Evolutionary conservation across 1,140 invertebrate species (phyloP).

Genomic region (Chymomyza costata): DNA sequence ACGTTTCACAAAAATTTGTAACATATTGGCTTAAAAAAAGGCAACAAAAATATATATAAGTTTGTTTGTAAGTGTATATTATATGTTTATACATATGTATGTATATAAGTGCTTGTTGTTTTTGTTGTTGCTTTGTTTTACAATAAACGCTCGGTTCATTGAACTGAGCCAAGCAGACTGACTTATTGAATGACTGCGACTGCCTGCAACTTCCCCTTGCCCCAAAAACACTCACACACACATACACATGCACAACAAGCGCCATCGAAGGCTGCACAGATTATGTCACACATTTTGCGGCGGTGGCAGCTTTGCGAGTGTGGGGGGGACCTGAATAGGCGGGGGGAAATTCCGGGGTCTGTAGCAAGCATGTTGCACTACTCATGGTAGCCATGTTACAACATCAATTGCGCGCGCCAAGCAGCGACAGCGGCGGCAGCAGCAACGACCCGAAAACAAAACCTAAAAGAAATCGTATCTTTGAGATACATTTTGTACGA

Average conservation of each 20-base stretch:
- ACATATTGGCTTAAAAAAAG: slow-evolving; percentile 53
- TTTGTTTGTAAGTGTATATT: no score
- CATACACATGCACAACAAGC: slow-evolving; percentile 29
- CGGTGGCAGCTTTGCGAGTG: neutral
- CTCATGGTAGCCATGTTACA: slow-evolving; percentile 69
- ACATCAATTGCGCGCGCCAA: slow-evolving; percentile 70
- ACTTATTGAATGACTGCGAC: slow-evolving; percentile 64
- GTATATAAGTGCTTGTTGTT: slow-evolving; percentile 5
- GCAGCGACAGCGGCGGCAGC: slow-evolving; percentile 42
- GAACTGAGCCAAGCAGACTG: slow-evolving; percentile 48
- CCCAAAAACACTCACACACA: neutral
- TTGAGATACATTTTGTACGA: no score
- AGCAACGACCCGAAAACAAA: slow-evolving; percentile 36
- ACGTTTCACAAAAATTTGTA: slow-evolving; percentile 59
- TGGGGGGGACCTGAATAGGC: slow-evolving; percentile 3
- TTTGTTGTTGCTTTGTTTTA: slow-evolving; percentile 19
- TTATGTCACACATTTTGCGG: slow-evolving; percentile 68
- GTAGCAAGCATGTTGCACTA: slow-evolving; percentile 64
- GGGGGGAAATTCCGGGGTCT: no score
- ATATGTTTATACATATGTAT: no score
- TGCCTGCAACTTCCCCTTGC: no score
- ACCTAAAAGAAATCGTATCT: slow-evolving; percentile 67
- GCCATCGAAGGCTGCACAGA: slow-evolving; percentile 69
- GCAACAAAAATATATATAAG: slow-evolving; percentile 62
- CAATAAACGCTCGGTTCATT: slow-evolving; percentile 28